Evolutionary conservation across 2,113 vertebrate species (phyloP), one percentile per base, ranked within the genome.

Genomic region (Butorides virescens): DNA sequence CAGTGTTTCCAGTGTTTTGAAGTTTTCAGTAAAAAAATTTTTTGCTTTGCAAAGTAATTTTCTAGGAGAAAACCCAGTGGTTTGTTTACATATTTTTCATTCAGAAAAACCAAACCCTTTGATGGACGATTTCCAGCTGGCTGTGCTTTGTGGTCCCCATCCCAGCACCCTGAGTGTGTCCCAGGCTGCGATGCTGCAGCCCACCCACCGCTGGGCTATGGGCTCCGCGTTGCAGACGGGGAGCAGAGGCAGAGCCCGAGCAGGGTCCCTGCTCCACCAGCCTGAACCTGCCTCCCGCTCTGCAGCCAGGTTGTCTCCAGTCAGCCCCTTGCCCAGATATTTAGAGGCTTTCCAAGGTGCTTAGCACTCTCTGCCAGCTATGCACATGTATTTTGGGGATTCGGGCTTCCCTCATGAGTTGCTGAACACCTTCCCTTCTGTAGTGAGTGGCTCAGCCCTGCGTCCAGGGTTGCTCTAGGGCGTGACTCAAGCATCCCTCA

Each of bases 151-250:
- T 67, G 47, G 10, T 70, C 56, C 52, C 23, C 3, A 3, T 59
- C 19, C 10, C 4, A 62, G 65, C 1, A 1, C 23, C 50, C 32
- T 12, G 55, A 85, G 55, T 17, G 30, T 1, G 5, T 47, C n/a
- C 34, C 76, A 78, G 46, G n/a, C 55, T 42, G 32, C 2, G 3
- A 22, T 16, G 68, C 37, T 46, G 30, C 30, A 67, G 29, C n/a
- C 55, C 37, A 36, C 49, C 25, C 66, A 37, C 37, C 1, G 5
- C 27, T 16, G 30, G 37, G 14, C 34, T 21, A 2, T 18, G 59
- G 55, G 53, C 50, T 56, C 34, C 2, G 1, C 3, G 2, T 5
- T 37, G 20, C 44, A 17, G 6, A 1, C 15, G 30, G 12, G 46
- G 21, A 77, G 3, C 16, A 6, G 27, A 61, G 83, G 46, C 59